Base-by-base conservation (phyloP, 2,797 vertebrate genomes). In the Catostomus latipinnis region DNA sequence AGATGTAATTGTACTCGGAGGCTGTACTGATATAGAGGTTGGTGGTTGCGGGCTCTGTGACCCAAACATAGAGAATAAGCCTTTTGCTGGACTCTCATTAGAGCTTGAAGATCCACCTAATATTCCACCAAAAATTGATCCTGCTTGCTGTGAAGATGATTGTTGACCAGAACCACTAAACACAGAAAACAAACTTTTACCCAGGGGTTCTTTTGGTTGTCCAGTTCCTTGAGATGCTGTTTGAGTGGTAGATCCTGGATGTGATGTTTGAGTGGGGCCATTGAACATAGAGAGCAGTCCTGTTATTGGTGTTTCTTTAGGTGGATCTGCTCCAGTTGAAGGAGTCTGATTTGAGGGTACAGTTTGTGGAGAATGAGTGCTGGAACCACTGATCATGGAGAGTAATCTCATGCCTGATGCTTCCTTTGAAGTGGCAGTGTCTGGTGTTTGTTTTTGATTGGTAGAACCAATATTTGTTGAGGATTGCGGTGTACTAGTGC, bases 271-370 rank as follows among this genome's bases (percentile, higher is more conserved):
- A 83, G 83, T 87, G 77, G 93, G 87, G 78, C 81, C 88, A 83
- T 81, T 90, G 58, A 97, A 94, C 81, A 96, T 95, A 61, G 96
- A 95, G 71, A 96, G 90, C 81, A 96, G 81, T 89, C 89, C 93
- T 88, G 89, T 95, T 82, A 92, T 88, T 53, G 91, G 68, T 46
- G 87, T 85, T 84, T 92, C 91, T 50, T 90, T 88, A 77, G 86
- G 88, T 77, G 87, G 84, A 58, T 87, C 82, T 58, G 56, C 4
- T 57, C 46, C 68, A 62, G 14, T 63, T 13, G 66, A 22, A 13
- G 75, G 1, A 9, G 57, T 22, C 61, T 69, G 77, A 75, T 52
- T 49, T 56, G 50, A 74, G 5, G 79, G 62, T 48, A 13, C 58
- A 58, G 57, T 49, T 84, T 88, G 86, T 82, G 88, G 13, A 57